phyloP scores from a whole-genome alignment of 2,113 vertebrate species.

The Micronisus gabar region DNA sequence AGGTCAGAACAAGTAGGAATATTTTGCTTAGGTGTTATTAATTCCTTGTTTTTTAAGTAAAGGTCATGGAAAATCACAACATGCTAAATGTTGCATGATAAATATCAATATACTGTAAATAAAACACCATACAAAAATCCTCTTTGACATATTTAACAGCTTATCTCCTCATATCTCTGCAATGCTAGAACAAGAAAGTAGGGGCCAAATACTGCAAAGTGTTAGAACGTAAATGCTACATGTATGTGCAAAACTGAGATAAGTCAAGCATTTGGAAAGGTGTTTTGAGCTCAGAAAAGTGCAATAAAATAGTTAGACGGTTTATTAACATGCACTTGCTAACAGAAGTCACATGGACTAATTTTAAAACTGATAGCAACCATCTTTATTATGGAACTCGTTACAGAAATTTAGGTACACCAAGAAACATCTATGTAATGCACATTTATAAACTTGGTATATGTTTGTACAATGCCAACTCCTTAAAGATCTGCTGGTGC shows the following conservation, averaged over 20 bases:
- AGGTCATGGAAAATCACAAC: background rate
- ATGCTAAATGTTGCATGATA: accelerated
- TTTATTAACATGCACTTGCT: background rate
- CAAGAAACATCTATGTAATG: background rate
- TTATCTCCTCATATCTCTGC: background rate
- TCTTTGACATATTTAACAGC: background rate
- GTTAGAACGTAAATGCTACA: accelerated
- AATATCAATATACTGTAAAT: background rate
- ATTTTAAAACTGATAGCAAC: background rate
- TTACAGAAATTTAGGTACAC: background rate
- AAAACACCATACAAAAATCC: accelerated
- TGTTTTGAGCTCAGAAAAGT: background rate
- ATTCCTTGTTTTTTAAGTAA: background rate
- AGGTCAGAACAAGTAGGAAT: background rate
- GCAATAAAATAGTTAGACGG: accelerated
- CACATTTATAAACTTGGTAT: background rate
- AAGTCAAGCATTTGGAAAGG: background rate
- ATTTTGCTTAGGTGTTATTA: background rate
- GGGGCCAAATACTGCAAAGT: background rate
- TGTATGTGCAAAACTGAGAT: background rate
- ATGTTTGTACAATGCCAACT: background rate
- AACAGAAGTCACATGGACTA: background rate
- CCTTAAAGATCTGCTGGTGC: background rate
- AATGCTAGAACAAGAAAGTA: background rate
- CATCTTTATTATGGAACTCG: background rate